phyloP scores from a whole-genome alignment of 2,797 vertebrate genomes.

The Myotis myotis region DNA sequence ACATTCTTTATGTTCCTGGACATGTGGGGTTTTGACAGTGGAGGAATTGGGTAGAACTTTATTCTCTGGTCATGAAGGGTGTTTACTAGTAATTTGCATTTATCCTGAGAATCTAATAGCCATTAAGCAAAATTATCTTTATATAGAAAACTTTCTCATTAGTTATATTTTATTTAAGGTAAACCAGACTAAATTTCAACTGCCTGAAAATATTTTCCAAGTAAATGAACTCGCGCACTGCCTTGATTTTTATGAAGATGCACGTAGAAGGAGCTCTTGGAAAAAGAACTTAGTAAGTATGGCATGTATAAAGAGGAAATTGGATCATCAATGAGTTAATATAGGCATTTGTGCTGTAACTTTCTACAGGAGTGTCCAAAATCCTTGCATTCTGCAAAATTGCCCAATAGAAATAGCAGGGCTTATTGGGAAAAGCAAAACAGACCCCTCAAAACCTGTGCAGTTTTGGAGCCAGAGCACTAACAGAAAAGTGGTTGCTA shows the following conservation, averaged over 20 bases:
- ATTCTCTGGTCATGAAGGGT: conserved; percentile 8
- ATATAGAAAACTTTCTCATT: conserved; percentile 26
- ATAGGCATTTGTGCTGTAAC: background rate
- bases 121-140: conserved; percentile 33
- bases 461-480: background rate
- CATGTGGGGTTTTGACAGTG: background rate
- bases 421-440: background rate
- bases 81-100: background rate
- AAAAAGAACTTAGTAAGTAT: conserved; percentile 64
- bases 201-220: conserved; percentile 72
- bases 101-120: background rate
- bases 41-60: background rate
- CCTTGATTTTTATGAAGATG: conserved; percentile 51
- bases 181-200: conserved; percentile 67
- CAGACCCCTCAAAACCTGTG: background rate
- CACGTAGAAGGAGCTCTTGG: conserved; percentile 2
- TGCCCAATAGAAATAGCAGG: background rate
- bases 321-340: background rate
- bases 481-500: background rate
- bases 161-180: conserved; percentile 66
- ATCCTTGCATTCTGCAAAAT: background rate
- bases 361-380: background rate
- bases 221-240: conserved; percentile 57
- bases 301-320: background rate
- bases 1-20: background rate